Percentiles rank a stretch among this genome's conserved stretches.
Conservation (phyloP, 2,113 vertebrate species). For the Aix galericulata region DNA sequence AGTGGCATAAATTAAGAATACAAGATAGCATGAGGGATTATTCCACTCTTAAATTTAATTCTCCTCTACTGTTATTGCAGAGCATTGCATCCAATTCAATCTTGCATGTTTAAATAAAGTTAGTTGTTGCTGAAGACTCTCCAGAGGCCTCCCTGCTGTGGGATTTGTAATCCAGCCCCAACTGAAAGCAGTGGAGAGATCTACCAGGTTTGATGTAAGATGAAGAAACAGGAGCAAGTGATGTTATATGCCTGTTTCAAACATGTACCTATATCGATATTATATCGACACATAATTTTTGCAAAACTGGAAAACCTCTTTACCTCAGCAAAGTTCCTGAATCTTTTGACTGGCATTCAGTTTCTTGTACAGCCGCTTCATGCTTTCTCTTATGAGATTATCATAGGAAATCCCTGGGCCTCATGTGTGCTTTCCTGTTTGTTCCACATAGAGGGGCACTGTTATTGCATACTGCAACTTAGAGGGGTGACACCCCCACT, state of each 20-base stretch:
- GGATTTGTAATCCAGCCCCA: neutral
- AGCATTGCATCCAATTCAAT: conserved; percentile 23
- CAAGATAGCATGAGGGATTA: conserved; percentile 36
- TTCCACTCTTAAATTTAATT: conserved; percentile 49
- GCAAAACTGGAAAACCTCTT: neutral
- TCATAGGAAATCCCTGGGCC: neutral
- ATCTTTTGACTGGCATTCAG: neutral
- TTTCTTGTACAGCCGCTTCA: neutral
- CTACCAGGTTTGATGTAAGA: neutral
- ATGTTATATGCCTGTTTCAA: neutral
- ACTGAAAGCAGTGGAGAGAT: neutral
- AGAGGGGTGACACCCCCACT: neutral
- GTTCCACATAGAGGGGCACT: neutral
- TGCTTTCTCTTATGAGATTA: neutral
- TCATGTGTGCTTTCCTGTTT: neutral
- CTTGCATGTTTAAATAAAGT: conserved; percentile 54
- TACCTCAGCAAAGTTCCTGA: neutral
- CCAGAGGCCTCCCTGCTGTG: neutral
- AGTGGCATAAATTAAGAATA: conserved; percentile 51
- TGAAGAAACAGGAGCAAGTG: neutral
- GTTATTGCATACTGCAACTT: neutral
- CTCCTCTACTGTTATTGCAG: neutral
- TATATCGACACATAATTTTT: neutral
- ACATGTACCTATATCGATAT: neutral
- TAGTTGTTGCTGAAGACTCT: conserved; percentile 24